Evolutionary conservation across 2,797 vertebrate genomes (phyloP), one percentile per base, ranked within the genome.

Genomic region (Gallinago solitaria): DNA sequence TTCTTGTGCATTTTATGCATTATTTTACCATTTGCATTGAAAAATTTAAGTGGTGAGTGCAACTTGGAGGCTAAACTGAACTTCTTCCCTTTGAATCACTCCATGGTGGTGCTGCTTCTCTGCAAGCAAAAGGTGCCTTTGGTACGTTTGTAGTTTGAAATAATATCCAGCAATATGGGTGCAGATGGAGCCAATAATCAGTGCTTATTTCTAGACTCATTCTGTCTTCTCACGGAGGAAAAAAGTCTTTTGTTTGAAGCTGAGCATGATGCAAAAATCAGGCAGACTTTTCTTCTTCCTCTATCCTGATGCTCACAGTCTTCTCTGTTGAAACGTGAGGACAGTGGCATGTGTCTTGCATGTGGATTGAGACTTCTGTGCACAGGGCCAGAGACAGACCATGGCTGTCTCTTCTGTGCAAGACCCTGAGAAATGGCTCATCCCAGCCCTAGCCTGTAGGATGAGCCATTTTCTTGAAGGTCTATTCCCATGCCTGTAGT

Each of bases 391-490:
- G 41, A 51, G 32, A 28, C 17, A 79, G 33, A 43, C 7, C 32
- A 25, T 8, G 32, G 27, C 37, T 6, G 0, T 41, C 37, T 59
- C 41, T 69, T 37, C 43, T 32, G 18, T 37, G 25, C 19, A 60
- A 24, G 23, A 33, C 9, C 6, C 35, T 20, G 39, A 23, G 28
- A 61, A 43, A 16, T 6, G 16, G 6, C 39, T 83, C 54, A 13
- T 47, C 33, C 50, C n/a, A 43, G 16, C 7, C 33, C 33, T 32
- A 54, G n/a, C 24, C 32, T 54, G n/a, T 23, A 48, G 60, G 39
- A 43, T 0, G 2, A 73, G 33, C 17, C 4, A 2, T 33, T 61
- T 32, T 65, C 3, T 0, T 6, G 21, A 11, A 16, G 30, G 15
- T 64, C 45, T 51, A 14, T 28, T 6, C 19, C 23, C 37, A 19